Conservation (phyloP, 2,888 invertebrate species). For the Myopa tessellatipennis region DNA sequence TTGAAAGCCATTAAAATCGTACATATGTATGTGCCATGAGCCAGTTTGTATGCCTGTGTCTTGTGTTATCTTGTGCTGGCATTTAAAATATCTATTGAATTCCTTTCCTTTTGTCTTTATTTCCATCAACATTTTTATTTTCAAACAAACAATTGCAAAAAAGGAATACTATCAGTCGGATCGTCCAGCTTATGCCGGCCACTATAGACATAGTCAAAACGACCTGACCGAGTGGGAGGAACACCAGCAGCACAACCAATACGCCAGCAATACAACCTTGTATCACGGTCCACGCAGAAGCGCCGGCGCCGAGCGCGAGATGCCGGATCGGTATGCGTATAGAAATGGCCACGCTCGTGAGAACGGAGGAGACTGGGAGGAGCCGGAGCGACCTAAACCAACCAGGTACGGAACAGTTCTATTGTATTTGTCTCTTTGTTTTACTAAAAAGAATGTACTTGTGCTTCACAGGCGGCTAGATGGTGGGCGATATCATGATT, state of each 20-base stretch:
- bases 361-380: conserved; percentile 66
- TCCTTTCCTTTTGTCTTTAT: conserved; percentile 15
- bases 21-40: not conserved
- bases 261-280: conserved; percentile 60
- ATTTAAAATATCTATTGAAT: conserved; percentile 33
- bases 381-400: conserved; percentile 55
- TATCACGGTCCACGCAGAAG: conserved; percentile 59
- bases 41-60: conserved; percentile 33
- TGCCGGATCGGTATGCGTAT: conserved; percentile 60
- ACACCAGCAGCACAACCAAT: conserved; percentile 65
- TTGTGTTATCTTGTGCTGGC: not conserved
- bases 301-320: conserved; percentile 56
- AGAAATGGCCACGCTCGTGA: conserved; percentile 66
- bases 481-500: conserved; percentile 61
- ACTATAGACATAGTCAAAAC: conserved; percentile 69
- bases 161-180: conserved; percentile 73
- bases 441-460: not conserved
- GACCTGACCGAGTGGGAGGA: conserved; percentile 69
- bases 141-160: conserved; percentile 8
- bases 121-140: conserved; percentile 34
- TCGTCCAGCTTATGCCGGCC: conserved; percentile 65
- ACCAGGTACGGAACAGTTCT: conserved; percentile 50
- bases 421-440: not conserved
- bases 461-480: conserved; percentile 59
- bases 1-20: no score